phyloP scores from a whole-genome alignment of 2,113 vertebrate species.

The Labrus mixtus region DNA sequence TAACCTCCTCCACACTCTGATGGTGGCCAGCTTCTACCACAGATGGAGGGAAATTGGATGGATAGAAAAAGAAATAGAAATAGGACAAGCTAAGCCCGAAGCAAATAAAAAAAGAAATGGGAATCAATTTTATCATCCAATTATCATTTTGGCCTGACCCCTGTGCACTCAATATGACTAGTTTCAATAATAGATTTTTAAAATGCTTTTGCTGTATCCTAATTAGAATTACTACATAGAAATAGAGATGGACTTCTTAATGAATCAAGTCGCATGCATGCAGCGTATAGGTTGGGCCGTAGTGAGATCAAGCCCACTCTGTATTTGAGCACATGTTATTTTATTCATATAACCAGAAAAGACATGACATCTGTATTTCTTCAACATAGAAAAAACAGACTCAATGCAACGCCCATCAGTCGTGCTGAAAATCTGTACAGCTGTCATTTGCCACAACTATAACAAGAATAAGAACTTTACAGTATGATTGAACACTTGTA shows the following conservation, averaged over 20 bases:
- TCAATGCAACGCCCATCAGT: slow-evolving; percentile 19
- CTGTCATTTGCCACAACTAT: slow-evolving; percentile 42
- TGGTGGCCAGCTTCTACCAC: slow-evolving; percentile 75
- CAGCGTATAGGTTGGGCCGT: not conserved
- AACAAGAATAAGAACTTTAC: not conserved
- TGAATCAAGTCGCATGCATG: slow-evolving; percentile 13
- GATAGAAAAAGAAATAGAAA: slow-evolving; percentile 75
- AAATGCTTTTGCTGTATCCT: slow-evolving; percentile 53
- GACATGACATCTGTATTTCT: slow-evolving; percentile 1
- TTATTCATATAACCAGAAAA: not conserved
- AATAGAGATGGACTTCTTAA: slow-evolving; percentile 25
- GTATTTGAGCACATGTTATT: not conserved
- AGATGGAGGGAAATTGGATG: slow-evolving; percentile 73
- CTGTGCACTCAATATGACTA: slow-evolving; percentile 70
- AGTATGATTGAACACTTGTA: not conserved
- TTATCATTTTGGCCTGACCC: slow-evolving; percentile 80
- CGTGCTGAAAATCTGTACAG: slow-evolving; percentile 46
- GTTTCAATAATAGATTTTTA: slow-evolving; percentile 66
- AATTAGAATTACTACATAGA: slow-evolving; percentile 58
- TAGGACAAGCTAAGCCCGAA: slow-evolving; percentile 80
- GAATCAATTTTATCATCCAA: slow-evolving; percentile 80
- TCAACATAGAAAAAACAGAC: slow-evolving; percentile 13
- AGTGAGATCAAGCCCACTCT: not conserved
- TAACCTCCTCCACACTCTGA: slow-evolving; percentile 81
- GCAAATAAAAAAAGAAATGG: slow-evolving; percentile 73